Base-by-base conservation (phyloP, 2,888 invertebrate genomes). In the Ceraclea dissimilis region DNA sequence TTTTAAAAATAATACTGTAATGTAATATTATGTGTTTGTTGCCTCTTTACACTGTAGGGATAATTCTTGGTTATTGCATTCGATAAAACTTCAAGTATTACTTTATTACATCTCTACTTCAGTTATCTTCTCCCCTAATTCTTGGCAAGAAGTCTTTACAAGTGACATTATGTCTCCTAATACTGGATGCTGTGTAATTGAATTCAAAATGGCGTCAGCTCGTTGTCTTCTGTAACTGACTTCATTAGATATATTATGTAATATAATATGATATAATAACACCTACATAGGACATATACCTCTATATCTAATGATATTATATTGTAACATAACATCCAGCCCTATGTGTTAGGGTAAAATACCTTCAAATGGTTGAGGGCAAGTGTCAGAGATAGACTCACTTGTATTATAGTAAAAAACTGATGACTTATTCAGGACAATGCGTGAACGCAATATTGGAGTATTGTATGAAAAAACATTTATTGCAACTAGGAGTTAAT, bases 191-290 rank as follows among this genome's bases (percentile, higher is more conserved):
- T 51, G 50, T 51, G 49, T 61, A 61, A 61, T 61, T 61, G 59
- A 61, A 61, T 61, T 59, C 61, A 61, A 61, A 57, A 61, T 61
- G 61, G 61, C 61, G 61, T 20, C 54, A 31, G 39, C 21, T 47
- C 21, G 51, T 39, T 39, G 56, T 48, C 34, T 50, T 54, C 61
- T 61, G 61, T 53, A 57, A 54, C 55, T 61, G 61, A 61, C 61
- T 61, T 54, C 58, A 57, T 59, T 61, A 59, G 59, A 57, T 59
- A 57, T 61, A 61, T 59, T 61, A 52, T n/a, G n/a, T 57, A 52
- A 6, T 26, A 26, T 26, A 6, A 10, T 26, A 26, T 26, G 4
- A 26, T 26, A 26, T 26, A 26, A 26, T 26, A 26, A 26, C 26
- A 26, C 26, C 26, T 26, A 26, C 10, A 26, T 39, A n/a, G 13